Percentiles rank a stretch among this genome's conserved stretches.
Evolutionary conservation across 1,140 invertebrate species (phyloP).

Genomic region (Spodoptera litura): DNA sequence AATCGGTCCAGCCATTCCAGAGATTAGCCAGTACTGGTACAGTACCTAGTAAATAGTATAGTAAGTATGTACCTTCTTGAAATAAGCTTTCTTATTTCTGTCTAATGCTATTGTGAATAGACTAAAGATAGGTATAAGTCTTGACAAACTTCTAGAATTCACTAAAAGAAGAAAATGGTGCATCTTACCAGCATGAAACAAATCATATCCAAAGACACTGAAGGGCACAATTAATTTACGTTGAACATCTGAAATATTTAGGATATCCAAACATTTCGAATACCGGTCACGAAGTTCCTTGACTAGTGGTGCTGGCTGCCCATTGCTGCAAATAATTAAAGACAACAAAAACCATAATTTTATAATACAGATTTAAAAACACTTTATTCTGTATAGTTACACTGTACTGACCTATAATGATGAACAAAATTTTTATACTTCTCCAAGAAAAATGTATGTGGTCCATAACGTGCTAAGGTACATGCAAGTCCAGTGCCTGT

Average conservation of each 20-base stretch:
- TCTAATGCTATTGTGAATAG: too few relatives aligned
- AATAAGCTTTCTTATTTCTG: too few relatives aligned
- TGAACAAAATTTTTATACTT: conserved; percentile 80
- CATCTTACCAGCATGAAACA: conserved; percentile 80
- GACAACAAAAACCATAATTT: neutral
- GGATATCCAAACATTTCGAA: conserved; percentile 71
- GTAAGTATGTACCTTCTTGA: too few relatives aligned
- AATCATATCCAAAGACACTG: conserved; percentile 79
- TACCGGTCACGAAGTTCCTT: conserved; percentile 64
- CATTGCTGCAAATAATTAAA: conserved; percentile 65
- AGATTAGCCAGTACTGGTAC: too few relatives aligned
- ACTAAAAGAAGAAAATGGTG: neutral
- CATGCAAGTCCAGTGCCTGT: conserved; percentile 69
- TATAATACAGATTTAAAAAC: too few relatives aligned
- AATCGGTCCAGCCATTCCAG: too few relatives aligned
- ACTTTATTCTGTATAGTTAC: too few relatives aligned
- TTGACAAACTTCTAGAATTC: too few relatives aligned
- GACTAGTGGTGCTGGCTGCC: conserved; percentile 66
- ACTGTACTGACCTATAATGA: conserved; percentile 66
- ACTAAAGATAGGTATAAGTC: too few relatives aligned
- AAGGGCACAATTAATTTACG: conserved; percentile 76
- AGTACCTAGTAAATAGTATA: too few relatives aligned
- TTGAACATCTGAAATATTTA: conserved; percentile 66
- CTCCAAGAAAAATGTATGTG: conserved; percentile 73
- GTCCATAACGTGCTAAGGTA: conserved; percentile 66